Evolutionary conservation across 2,888 invertebrate genomes (phyloP), one percentile per base, ranked within the genome.

Genomic region (Archips crataeganus): DNA sequence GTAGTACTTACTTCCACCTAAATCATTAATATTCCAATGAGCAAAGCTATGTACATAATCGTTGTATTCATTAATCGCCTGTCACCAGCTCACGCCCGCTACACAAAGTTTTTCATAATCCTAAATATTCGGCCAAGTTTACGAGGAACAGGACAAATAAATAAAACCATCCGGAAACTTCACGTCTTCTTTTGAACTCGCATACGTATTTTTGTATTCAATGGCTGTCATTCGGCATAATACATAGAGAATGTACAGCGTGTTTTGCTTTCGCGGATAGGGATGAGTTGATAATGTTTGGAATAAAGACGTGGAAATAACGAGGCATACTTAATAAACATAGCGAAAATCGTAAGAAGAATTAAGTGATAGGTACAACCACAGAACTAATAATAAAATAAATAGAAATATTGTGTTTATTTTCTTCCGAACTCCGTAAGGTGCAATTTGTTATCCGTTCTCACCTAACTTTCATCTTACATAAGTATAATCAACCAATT

Each of bases 171-270:
- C 59, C 42, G 62, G 42, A 70, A 74, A 70, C 71, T 74, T 59
- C 47, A 49, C 57, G 51, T 47, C 64, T 71, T 75, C 65, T 64
- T 67, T 73, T 69, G 71, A 71, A 70, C 62, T 71, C 36, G 15
- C 47, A n/a, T 71, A 39, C 64, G 67, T 68, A 64, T 59, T 76
- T 77, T 76, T 64, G 76, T 76, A 76, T 77, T 78, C 77, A 76
- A 42, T 59, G 71, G 66, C 54, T 71, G 77, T 76, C 68, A 66
- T 71, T 75, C 57, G 67, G 45, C 70, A 75, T 76, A 75, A 64
- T 60, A 61, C 49, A 39, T 23, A 23, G 23, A 23, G 13, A 39
- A 61, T 67, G 68, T 59, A 64, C 47, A 36, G 11, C 42, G 68
- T 57, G 45, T 60, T 72, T 72, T 36, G 9, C 67, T 68, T 32